Conservation (phyloP, 2,888 invertebrate species). For the Leistus spinibarbis region DNA sequence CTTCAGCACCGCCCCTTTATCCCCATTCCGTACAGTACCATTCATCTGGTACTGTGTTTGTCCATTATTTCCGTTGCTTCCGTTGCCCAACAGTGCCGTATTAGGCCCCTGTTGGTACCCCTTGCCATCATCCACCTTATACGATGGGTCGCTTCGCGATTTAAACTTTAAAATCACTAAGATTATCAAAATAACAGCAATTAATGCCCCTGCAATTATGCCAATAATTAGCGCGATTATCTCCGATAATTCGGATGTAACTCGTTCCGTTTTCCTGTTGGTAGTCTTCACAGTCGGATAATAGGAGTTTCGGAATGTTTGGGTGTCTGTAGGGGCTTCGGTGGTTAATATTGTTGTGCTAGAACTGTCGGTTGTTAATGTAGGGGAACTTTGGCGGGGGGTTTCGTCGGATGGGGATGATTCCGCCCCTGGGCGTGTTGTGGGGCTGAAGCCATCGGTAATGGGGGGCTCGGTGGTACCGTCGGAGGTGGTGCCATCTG, state of each 20-base stretch:
- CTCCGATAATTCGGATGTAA: slow-evolving; percentile 73
- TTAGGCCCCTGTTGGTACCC: slow-evolving; percentile 79
- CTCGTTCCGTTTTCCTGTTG: slow-evolving; percentile 57
- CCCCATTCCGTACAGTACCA: slow-evolving; percentile 61
- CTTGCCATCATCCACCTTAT: slow-evolving; percentile 89
- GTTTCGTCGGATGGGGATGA: slow-evolving; percentile 41
- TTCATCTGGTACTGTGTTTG: slow-evolving; percentile 60
- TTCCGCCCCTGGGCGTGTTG: slow-evolving; percentile 44
- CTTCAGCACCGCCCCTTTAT: slow-evolving; percentile 54
- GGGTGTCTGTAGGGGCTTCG: slow-evolving; percentile 45
- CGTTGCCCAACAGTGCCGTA: slow-evolving; percentile 74
- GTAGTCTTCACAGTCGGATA: slow-evolving; percentile 54
- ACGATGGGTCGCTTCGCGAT: slow-evolving; percentile 85
- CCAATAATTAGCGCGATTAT: slow-evolving; percentile 81
- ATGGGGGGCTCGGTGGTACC: slow-evolving; percentile 7
- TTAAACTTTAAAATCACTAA: slow-evolving; percentile 88
- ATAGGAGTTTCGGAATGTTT: slow-evolving; percentile 47
- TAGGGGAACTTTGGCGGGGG: slow-evolving; percentile 22
- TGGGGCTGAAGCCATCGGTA: slow-evolving; percentile 28
- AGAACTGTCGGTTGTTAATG: slow-evolving; percentile 39
- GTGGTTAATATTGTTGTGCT: slow-evolving; percentile 44
- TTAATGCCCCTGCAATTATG: slow-evolving; percentile 88
- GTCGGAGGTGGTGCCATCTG: slow-evolving; percentile 42
- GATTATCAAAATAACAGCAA: slow-evolving; percentile 88
- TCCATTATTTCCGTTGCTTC: slow-evolving; percentile 54